phyloP scores from a whole-genome alignment of 1,140 invertebrate genomes.

The Zaprionus tsacasi region DNA sequence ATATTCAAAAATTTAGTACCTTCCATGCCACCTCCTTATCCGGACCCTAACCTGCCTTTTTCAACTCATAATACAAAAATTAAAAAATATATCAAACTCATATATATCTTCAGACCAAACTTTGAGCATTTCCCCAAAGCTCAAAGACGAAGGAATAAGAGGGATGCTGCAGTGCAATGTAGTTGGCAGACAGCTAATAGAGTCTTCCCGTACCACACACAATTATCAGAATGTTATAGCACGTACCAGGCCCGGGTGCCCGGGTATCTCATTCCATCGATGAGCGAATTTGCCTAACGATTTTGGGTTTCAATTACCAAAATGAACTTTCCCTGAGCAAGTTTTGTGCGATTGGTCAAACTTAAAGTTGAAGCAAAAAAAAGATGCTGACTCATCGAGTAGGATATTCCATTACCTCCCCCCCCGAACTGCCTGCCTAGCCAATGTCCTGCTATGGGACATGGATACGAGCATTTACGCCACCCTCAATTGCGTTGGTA shows the following conservation, averaged over 20 bases:
- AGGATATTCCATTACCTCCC: conserved; percentile 51
- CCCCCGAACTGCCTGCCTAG: no score
- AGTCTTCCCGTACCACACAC: background rate
- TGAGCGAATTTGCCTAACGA: conserved; percentile 15
- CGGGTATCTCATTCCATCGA: conserved; percentile 4
- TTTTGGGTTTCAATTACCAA: conserved; percentile 24
- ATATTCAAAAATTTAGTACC: no score
- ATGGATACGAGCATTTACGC: conserved; percentile 20
- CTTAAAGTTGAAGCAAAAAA: conserved; percentile 20
- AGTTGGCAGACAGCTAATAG: background rate
- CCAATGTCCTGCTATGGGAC: conserved; percentile 16
- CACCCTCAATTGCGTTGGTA: background rate
- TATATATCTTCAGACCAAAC: no score
- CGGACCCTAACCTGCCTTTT: no score
- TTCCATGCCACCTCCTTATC: no score
- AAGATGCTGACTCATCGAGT: conserved; percentile 56
- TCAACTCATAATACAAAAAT: no score
- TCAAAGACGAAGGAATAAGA: no score
- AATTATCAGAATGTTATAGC: background rate
- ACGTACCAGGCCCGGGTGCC: background rate
- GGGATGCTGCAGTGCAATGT: background rate
- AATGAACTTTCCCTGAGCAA: conserved; percentile 2
- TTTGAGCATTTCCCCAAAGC: background rate
- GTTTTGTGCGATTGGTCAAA: conserved; percentile 21
- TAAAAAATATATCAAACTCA: no score